Evolutionary conservation across 2,888 invertebrate species (phyloP).

Genomic region (Platyscelio sp.): DNA sequence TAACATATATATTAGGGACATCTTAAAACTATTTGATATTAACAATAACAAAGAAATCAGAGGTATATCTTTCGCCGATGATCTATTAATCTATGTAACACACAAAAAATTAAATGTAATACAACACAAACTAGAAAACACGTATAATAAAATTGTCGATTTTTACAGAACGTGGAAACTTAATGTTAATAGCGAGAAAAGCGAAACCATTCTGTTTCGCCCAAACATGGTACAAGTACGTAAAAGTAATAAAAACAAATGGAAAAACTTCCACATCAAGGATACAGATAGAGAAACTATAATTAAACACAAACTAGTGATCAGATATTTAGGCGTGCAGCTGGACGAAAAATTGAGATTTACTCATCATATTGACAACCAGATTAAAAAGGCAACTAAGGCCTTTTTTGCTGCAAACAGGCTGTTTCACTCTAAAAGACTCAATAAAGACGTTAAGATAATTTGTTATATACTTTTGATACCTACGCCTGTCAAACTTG

Average conservation of each 20-base stretch:
- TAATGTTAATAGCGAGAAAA: slow-evolving; percentile 45
- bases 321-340: background rate
- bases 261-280: slow-evolving; percentile 39
- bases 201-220: slow-evolving; percentile 63
- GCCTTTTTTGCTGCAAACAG: background rate
- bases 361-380: background rate
- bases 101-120: background rate
- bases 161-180: slow-evolving; percentile 40
- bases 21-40: background rate
- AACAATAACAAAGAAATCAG: background rate
- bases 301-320: background rate
- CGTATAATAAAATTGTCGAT: slow-evolving; percentile 17
- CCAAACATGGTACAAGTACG: slow-evolving; percentile 4
- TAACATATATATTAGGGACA: slow-evolving; percentile 20
- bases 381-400: background rate
- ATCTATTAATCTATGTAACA: background rate
- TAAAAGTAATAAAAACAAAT: slow-evolving; percentile 1
- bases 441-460: background rate
- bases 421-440: background rate
- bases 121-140: background rate
- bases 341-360: background rate
- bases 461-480: background rate
- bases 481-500: background rate
- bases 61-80: slow-evolving; percentile 23
- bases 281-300: background rate